Percentiles rank a stretch among this genome's conserved stretches.
These are phyloP conservation scores for Pteria penguin DNA, from an alignment of 2,888 invertebrate species.

Conservation along the genomic window DNA sequence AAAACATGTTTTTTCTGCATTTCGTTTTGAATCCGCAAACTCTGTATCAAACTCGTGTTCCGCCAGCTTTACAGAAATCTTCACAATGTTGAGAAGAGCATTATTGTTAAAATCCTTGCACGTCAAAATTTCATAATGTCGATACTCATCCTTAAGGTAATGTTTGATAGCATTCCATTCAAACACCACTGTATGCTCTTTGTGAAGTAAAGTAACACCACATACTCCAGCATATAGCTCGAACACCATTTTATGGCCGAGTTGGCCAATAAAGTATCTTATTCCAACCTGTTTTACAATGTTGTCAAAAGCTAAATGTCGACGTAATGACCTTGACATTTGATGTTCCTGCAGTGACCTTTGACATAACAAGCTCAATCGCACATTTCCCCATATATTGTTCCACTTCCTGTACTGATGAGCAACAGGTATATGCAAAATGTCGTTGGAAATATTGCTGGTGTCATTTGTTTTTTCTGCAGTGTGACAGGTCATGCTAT, in stretches of 20 bases:
- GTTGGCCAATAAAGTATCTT: conserved; percentile 7
- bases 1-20: conserved; percentile 3
- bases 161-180: conserved; percentile 19
- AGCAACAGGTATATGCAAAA: no score
- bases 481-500: no score
- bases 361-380: no score
- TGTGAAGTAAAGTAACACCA: conserved; percentile 6
- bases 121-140: conserved; percentile 26
- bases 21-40: conserved; percentile 7
- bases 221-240: conserved; percentile 19
- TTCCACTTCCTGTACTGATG: no score
- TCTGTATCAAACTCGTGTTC: conserved; percentile 20
- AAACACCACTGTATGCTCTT: not conserved
- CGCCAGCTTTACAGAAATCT: conserved; percentile 7
- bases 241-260: conserved; percentile 15
- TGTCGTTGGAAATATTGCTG: no score
- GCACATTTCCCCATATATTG: no score
- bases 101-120: not conserved
- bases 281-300: not conserved
- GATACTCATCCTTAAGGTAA: conserved; percentile 15
- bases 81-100: not conserved
- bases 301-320: not conserved
- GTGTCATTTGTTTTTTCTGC: no score
- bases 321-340: not conserved
- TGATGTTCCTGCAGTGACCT: not conserved